Base-by-base conservation (phyloP, 2,113 vertebrate species). In the Alosa alosa region DNA sequence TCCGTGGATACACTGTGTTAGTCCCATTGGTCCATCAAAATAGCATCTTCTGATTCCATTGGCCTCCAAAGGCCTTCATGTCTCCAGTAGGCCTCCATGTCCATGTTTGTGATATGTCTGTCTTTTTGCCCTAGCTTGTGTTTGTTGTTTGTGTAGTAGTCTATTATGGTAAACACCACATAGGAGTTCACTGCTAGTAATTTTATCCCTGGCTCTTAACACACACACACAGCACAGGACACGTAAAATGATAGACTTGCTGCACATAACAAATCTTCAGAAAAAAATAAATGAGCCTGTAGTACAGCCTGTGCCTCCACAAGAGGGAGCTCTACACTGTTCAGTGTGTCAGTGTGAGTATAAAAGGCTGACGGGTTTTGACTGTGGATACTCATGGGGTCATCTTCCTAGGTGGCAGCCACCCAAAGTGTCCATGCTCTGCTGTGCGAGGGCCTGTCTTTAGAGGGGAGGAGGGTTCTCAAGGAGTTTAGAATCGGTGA, bases 371-470 rank as follows among this genome's bases (percentile, higher is more conserved):
- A 36, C 39, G 31, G 36, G 9, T 11, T 78, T 11, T 78, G 72
- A 13, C 25, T 36, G 72, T 78, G 72, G 25, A 11, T 78, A 11
- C 4, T 78, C 11, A 78, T 78, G 72, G 72, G 25, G 18, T 78
- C 72, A 36, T 78, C 11, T 78, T 17, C 31, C 72, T 13, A 78
- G 72, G 72, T 78, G 72, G 31, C 72, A 36, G 8, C 31, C 72
- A 39, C 25, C 72, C 72, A 78, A 39, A 78, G 72, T 11, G 10
- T 15, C 72, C 31, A 4, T 78, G 36, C 72, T 15, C 1, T 39
- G 72, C 72, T 78, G 72, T 78, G 72, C 72, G 10, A 78, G 72
- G 36, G 72, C 36, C 36, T 78, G 72, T 78, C 31, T 78, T 31
- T 78, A 78, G 72, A 39, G 36, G 36, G 72, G 9, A 78, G 36